These are phyloP conservation scores for Petrosia ficiformis DNA, from an alignment of 37 sponge, comb jelly and placozoan species.

Conservation along the genomic window DNA sequence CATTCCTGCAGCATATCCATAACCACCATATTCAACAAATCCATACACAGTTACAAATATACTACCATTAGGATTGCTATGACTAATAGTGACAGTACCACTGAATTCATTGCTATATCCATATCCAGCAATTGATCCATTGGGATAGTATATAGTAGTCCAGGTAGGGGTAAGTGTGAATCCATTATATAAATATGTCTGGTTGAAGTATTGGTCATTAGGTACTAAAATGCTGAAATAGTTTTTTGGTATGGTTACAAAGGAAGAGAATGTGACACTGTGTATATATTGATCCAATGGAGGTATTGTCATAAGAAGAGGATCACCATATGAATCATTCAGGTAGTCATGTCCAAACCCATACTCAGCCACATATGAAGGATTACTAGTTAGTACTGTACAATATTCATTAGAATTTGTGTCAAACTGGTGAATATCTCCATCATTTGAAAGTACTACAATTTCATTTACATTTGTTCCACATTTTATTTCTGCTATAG, in stretches of 20 bases:
- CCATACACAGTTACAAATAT: slow-evolving; percentile 22
- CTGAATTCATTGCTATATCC: slow-evolving; percentile 4
- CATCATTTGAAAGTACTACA: not conserved
- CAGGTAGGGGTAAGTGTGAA: not conserved
- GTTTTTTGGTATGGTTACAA: not conserved
- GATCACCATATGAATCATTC: slow-evolving; percentile 9
- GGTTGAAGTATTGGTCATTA: not conserved
- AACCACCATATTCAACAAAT: not conserved
- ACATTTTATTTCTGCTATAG: not conserved
- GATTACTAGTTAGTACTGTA: not conserved
- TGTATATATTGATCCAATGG: slow-evolving; percentile 11
- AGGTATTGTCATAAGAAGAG: slow-evolving; percentile 6
- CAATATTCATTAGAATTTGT: not conserved
- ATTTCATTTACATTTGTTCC: not conserved
- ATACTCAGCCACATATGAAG: not conserved
- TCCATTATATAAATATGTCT: not conserved
- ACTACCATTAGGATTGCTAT: slow-evolving; percentile 4
- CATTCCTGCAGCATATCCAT: slow-evolving; percentile 7
- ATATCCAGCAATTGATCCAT: slow-evolving; percentile 12
- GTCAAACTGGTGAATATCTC: not conserved
- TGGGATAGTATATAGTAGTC: not conserved
- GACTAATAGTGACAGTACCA: not conserved
- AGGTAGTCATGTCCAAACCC: not conserved
- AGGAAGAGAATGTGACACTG: not conserved
- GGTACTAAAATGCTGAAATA: slow-evolving; percentile 6